These are phyloP conservation scores for Bradypodion pumilum DNA, from an alignment of 2,797 vertebrate genomes.

Conservation along the genomic window DNA sequence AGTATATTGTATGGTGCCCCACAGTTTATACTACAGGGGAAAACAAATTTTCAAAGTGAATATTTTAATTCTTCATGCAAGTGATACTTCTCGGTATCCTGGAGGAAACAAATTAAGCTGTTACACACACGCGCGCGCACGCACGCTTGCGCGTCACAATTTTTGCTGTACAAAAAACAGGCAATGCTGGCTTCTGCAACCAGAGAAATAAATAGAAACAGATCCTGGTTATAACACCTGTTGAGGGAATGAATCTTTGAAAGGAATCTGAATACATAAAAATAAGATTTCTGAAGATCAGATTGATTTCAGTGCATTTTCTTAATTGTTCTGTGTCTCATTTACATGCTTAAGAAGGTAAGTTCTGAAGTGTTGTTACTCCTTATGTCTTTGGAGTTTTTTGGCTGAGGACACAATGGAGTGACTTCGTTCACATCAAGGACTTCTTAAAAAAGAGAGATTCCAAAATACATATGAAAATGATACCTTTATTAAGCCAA, in stretches of 20 bases:
- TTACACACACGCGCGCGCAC: no score
- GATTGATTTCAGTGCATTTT: background rate
- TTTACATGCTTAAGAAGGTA: conserved; percentile 2
- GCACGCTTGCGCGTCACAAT: no score
- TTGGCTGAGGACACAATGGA: background rate
- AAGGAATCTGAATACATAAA: conserved; percentile 50
- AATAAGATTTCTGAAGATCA: conserved; percentile 17
- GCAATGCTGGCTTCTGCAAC: conserved; percentile 35
- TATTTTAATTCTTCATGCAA: conserved; percentile 61
- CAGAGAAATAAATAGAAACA: conserved; percentile 43
- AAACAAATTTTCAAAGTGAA: conserved; percentile 72
- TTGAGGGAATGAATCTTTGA: conserved; percentile 51
- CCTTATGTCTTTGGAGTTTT: background rate
- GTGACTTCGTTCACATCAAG: background rate
- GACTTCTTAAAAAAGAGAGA: background rate
- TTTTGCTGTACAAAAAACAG: conserved; percentile 37
- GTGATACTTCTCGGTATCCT: conserved; percentile 54
- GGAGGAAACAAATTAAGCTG: conserved; percentile 48
- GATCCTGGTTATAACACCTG: conserved; percentile 52
- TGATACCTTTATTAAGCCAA: no score
- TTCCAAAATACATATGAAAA: background rate
- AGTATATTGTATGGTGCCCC: conserved; percentile 64
- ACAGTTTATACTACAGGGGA: conserved; percentile 57
- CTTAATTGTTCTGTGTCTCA: conserved; percentile 15
- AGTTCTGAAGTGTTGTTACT: background rate